Percentiles rank a stretch among this genome's conserved stretches.
These are phyloP conservation scores for Carettochelys insculpta DNA, from an alignment of 2,113 vertebrate species.

Conservation along the genomic window DNA sequence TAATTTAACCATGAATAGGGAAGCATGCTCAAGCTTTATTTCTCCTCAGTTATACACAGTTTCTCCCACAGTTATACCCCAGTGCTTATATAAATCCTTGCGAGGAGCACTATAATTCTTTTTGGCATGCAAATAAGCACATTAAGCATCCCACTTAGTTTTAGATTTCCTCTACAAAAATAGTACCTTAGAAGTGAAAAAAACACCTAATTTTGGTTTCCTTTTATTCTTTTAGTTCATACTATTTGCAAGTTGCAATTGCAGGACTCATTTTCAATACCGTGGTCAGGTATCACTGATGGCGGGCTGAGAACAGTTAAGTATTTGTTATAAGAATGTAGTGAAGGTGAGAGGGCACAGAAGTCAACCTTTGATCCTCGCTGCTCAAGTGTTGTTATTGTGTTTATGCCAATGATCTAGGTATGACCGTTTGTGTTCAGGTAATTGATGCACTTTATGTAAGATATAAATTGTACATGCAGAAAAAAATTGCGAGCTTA, in stretches of 20 bases:
- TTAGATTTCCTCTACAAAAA: background rate
- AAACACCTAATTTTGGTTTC: background rate
- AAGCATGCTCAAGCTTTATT: background rate
- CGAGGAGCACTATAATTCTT: rapidly evolving
- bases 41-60: background rate
- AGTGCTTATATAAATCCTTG: background rate
- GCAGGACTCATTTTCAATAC: background rate
- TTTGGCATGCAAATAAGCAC: background rate
- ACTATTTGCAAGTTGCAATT: background rate
- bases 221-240: background rate
- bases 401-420: no score
- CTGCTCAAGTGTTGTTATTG: no score
- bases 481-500: background rate
- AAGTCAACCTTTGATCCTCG: background rate
- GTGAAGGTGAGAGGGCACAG: background rate
- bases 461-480: background rate
- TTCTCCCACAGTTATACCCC: no score
- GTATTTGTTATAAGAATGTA: background rate
- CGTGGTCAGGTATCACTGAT: background rate
- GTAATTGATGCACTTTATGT: background rate
- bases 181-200: no score
- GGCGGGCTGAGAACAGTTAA: background rate
- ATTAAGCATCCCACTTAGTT: rapidly evolving
- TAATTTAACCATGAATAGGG: background rate
- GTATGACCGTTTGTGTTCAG: background rate